Evolutionary conservation across 2,113 vertebrate genomes (phyloP).

Genomic region (Serranochromis macrocephalus): DNA sequence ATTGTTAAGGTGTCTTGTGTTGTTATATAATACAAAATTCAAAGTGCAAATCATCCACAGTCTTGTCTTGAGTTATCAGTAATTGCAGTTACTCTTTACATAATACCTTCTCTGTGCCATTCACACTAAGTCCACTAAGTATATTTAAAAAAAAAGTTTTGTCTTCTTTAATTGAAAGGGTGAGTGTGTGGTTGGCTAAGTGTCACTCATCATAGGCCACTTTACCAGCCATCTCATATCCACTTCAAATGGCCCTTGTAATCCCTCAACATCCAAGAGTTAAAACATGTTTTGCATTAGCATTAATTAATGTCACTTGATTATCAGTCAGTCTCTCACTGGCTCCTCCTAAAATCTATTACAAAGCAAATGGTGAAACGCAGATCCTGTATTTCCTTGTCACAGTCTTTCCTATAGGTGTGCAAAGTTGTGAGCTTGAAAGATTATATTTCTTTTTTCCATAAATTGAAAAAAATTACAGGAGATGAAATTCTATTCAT

Average conservation of each 20-base stretch:
- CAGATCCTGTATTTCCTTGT: background rate
- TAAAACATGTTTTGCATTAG: background rate
- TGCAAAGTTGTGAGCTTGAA: background rate
- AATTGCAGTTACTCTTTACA: background rate
- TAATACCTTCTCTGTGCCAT: background rate
- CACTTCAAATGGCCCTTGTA: background rate
- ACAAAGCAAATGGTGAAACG: background rate
- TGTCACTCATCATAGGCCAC: conserved; percentile 8
- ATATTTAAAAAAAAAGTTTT: background rate
- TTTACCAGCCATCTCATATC: conserved; percentile 1
- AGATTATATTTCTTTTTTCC: background rate
- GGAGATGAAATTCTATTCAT: background rate
- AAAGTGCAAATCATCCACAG: background rate
- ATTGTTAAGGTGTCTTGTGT: background rate
- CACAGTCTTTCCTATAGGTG: background rate
- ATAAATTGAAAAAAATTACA: background rate
- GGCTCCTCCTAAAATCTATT: background rate
- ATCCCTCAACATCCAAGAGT: background rate
- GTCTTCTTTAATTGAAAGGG: conserved; percentile 4
- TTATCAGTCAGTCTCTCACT: background rate
- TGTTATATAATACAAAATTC: background rate
- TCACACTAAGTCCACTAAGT: background rate
- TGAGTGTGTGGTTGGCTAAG: background rate
- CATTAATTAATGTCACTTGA: background rate
- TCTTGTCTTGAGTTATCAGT: background rate